These are phyloP conservation scores for Penaeus monodon DNA, from an alignment of 2,888 invertebrate species.

Conservation along the genomic window DNA sequence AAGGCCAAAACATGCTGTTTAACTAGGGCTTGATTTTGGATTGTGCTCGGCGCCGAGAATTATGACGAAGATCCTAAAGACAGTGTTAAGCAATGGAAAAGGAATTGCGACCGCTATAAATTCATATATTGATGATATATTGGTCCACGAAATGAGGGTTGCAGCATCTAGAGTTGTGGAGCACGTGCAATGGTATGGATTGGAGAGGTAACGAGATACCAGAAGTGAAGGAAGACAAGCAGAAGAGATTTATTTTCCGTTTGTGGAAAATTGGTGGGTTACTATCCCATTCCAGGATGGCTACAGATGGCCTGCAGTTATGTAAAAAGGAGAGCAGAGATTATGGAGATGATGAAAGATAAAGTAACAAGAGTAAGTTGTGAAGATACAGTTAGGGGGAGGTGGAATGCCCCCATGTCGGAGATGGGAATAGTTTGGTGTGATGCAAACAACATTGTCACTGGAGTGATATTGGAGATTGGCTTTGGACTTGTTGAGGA, in stretches of 20 bases:
- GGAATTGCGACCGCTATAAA: background rate
- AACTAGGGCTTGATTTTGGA: slow-evolving; percentile 24
- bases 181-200: slow-evolving; percentile 11
- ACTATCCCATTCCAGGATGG: slow-evolving; percentile 29
- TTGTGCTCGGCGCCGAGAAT: slow-evolving; percentile 22
- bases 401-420: background rate
- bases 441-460: background rate
- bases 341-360: background rate
- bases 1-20: slow-evolving; percentile 22
- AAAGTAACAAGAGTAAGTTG: background rate
- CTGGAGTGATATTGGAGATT: slow-evolving; percentile 10
- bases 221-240: background rate
- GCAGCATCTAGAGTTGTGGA: background rate
- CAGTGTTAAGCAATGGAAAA: background rate
- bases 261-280: slow-evolving; percentile 28
- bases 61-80: slow-evolving; percentile 31
- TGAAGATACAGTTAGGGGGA: slow-evolving; percentile 24
- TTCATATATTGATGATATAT: slow-evolving; percentile 38
- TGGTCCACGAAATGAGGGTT: slow-evolving; percentile 22
- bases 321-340: slow-evolving; percentile 13
- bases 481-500: slow-evolving; percentile 9
- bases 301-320: slow-evolving; percentile 30
- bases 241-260: slow-evolving; percentile 23
- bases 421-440: background rate
- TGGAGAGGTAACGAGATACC: slow-evolving; percentile 9